phyloP scores from a whole-genome alignment of 2,113 vertebrate species.

The Caranx ignobilis region DNA sequence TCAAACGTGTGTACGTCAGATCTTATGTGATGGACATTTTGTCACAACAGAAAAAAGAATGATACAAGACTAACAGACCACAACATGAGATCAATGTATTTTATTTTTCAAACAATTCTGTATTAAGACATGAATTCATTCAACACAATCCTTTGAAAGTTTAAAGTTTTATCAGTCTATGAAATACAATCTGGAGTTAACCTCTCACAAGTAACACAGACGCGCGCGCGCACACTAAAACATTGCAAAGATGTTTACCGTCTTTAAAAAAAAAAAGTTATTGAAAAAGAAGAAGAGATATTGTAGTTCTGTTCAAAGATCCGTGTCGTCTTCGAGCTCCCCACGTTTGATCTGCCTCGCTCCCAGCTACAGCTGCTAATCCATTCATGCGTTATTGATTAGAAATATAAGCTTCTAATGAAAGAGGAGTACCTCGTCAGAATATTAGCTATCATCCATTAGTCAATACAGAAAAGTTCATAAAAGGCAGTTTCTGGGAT shows the following conservation, averaged over 20 bases:
- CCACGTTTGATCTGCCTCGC: conserved; percentile 57
- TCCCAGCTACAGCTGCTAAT: conserved; percentile 62
- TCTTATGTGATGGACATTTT: background rate
- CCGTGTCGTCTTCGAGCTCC: conserved; percentile 55
- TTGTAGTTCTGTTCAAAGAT: conserved; percentile 73
- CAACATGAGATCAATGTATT: conserved; percentile 79
- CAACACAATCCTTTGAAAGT: conserved; percentile 83
- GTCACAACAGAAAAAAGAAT: background rate
- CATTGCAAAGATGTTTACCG: conserved; percentile 69
- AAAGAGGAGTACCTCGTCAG: conserved; percentile 30
- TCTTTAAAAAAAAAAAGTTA: conserved; percentile 47
- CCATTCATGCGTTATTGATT: conserved; percentile 37
- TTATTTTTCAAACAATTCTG: conserved; percentile 85
- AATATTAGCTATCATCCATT: conserved; percentile 33
- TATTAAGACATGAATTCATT: conserved; percentile 85
- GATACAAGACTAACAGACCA: conserved; percentile 23
- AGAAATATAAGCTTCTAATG: conserved; percentile 29
- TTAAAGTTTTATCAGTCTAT: conserved; percentile 80
- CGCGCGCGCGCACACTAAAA: conserved; percentile 70
- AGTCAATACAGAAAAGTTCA: conserved; percentile 23
- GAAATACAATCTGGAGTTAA: conserved; percentile 82
- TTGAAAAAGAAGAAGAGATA: conserved; percentile 65
- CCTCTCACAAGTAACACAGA: conserved; percentile 78
- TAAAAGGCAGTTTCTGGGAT: conserved; percentile 67
- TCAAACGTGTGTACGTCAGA: background rate